Evolutionary conservation across 2,888 invertebrate genomes (phyloP), one percentile per base, ranked within the genome.

Genomic region (Limulus polyphemus): DNA sequence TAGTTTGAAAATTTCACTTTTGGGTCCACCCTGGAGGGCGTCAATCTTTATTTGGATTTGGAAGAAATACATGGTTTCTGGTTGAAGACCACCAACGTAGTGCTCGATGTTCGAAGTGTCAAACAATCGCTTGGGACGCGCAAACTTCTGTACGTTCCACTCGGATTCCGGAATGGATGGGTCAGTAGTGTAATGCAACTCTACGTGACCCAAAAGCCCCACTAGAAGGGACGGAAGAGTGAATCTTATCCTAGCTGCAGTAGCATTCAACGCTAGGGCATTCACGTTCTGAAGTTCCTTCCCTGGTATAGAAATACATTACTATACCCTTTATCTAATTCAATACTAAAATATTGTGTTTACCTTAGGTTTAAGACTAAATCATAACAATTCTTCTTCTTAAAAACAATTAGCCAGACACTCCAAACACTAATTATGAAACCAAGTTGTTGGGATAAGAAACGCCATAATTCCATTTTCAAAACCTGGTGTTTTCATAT

Each of bases 61-160:
- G 17, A 93, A 83, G 75, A 84, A 86, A 75, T 93, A 92, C 49
- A 84, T 82, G 0, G 90, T 90, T 63, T 87, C 84, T 0, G 91
- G 85, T 70, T 84, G 83, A 58, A 93, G 77, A 1, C 84, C 85
- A 11, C 84, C 82, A 58, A 92, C 77, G 67, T 90, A 85, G 78
- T 92, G 90, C 75, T 91, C 90, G 65, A 92, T 78, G 64, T 90
- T 88, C 9, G 87, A 84, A 10, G 90, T 90, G 1, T 88, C 88
- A 63, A 93, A 86, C 10, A 91, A 77, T 74, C 90, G 90, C 69
- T 88, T 85, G 0, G 89, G 88, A 12, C 90, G 90, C 0, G 90
- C 89, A 72, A 91, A 89, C 16, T 88, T 85, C 80, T 91, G 89
- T 0, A 86, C 83, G 69, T 85, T 83, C 92, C 92, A 92, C 49